Conservation (phyloP, 2,888 invertebrate species). For the Lithophane socia region DNA sequence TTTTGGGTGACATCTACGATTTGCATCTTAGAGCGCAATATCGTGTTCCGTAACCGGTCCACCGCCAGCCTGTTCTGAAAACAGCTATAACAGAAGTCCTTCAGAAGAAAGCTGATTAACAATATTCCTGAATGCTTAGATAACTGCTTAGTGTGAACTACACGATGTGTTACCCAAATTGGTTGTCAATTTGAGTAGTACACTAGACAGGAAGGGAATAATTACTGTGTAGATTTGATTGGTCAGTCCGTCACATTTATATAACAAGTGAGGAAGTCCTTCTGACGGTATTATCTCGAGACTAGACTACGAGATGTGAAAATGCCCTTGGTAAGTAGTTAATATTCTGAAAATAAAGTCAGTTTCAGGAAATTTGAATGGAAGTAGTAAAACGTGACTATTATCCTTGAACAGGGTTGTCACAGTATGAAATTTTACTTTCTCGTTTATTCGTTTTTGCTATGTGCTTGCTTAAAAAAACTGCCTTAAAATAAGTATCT, state of each 20-base stretch:
- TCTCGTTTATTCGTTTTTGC: not conserved
- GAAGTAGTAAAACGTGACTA: conserved; percentile 36
- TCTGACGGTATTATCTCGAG: not conserved
- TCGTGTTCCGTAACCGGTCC: too few species aligned
- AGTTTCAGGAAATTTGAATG: conserved; percentile 44
- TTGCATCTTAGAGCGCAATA: too few species aligned
- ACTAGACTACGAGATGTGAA: conserved; percentile 5
- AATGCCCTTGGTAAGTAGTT: conserved; percentile 28
- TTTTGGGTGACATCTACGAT: too few species aligned
- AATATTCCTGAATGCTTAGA: not conserved
- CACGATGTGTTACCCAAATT: too few species aligned
- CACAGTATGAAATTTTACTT: conserved; percentile 8
- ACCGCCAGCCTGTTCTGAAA: not conserved
- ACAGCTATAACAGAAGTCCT: not conserved
- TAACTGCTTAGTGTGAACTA: too few species aligned
- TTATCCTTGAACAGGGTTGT: conserved; percentile 54
- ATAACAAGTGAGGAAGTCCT: too few species aligned
- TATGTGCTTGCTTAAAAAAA: not conserved
- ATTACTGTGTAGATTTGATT: not conserved
- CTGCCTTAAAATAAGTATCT: not conserved
- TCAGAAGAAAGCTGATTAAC: not conserved
- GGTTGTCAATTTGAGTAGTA: not conserved
- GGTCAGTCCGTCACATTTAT: too few species aligned
- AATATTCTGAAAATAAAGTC: conserved; percentile 41
- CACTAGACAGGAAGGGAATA: not conserved